A percentile compares a stretch with the other conserved stretches of the same genome.
Conservation (phyloP, 2,888 invertebrate genomes). For the Macaria notata region DNA sequence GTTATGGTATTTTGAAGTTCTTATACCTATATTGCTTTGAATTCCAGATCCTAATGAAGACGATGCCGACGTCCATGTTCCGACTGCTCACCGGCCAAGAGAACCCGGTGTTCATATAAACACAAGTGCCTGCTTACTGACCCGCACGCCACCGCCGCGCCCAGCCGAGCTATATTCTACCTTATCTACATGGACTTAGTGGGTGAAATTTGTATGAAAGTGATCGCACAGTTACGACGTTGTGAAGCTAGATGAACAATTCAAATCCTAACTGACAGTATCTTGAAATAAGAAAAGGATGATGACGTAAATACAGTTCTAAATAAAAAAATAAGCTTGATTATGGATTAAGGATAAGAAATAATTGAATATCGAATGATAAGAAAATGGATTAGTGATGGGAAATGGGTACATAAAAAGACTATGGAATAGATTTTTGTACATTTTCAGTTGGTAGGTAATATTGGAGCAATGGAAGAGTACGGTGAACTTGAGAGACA, state of each 20-base stretch:
- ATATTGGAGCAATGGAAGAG: too few species aligned
- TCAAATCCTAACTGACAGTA: neutral
- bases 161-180: constrained; percentile 25
- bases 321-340: too few species aligned
- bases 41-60: constrained; percentile 98
- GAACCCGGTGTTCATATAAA: constrained; percentile 98
- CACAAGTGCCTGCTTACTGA: constrained; percentile 83
- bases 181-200: constrained; percentile 1
- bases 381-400: too few species aligned
- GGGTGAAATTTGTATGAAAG: constrained; percentile 2
- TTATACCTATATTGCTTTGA: too few species aligned
- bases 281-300: neutral
- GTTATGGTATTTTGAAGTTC: too few species aligned
- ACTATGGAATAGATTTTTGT: too few species aligned
- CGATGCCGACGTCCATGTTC: constrained; percentile 99
- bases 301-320: too few species aligned
- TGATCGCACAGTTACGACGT: neutral
- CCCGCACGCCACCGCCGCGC: constrained; percentile 26
- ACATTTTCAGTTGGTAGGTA: too few species aligned
- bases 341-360: too few species aligned
- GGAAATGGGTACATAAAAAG: too few species aligned
- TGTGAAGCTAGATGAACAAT: neutral
- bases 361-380: too few species aligned
- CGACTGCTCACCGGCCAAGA: constrained; percentile 99
- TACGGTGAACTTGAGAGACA: too few species aligned